Evolutionary conservation across 1,140 invertebrate species (phyloP).

Genomic region (Drosophila takahashii): DNA sequence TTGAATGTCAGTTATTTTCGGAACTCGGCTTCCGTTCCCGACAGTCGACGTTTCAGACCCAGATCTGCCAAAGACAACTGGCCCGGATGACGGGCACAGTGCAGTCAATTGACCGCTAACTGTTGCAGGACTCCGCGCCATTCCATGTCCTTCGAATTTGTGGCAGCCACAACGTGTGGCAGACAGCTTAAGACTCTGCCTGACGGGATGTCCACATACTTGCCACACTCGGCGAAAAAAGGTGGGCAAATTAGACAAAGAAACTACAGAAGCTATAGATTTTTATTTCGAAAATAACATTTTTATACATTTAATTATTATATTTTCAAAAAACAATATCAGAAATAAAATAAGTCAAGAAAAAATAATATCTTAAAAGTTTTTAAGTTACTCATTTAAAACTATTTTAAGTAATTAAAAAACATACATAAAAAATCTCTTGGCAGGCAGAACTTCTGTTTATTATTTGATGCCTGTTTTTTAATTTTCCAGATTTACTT

Average conservation of each 20-base stretch:
- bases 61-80: constrained; percentile 47
- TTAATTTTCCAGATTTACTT: not conserved
- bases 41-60: constrained; percentile 20
- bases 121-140: constrained; percentile 35
- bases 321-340: too few relatives aligned
- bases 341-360: too few relatives aligned
- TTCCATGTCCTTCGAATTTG: constrained; percentile 16
- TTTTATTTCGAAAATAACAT: too few relatives aligned
- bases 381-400: too few relatives aligned
- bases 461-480: too few relatives aligned
- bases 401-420: too few relatives aligned
- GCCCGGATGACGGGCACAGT: constrained; percentile 22
- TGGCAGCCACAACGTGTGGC: constrained; percentile 44
- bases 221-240: constrained; percentile 5
- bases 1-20: constrained; percentile 18
- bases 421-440: too few relatives aligned
- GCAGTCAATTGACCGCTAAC: constrained; percentile 60
- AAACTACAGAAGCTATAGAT: too few relatives aligned
- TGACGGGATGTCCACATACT: constrained; percentile 18
- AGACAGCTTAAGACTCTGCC: constrained; percentile 48
- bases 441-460: too few relatives aligned
- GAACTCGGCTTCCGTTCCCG: constrained; percentile 12
- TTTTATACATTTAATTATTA: too few relatives aligned
- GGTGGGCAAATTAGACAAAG: too few relatives aligned
- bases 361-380: too few relatives aligned